A percentile compares a stretch with the other conserved stretches of the same genome.
Evolutionary conservation across 2,797 vertebrate species (phyloP).

Genomic region (Pangasius djambal): DNA sequence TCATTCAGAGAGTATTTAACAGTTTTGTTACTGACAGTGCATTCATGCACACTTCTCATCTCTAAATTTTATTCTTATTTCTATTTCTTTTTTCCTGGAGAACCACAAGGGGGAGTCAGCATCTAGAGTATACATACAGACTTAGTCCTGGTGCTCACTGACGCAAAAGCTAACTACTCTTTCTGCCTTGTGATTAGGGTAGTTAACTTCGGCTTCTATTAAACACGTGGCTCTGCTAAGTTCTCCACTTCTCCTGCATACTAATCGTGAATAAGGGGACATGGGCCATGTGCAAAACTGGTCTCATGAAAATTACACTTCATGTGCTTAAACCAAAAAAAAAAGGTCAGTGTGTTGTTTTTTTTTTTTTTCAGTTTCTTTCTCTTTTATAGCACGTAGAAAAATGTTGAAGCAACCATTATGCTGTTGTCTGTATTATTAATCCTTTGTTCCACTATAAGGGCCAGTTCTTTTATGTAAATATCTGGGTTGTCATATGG

Average conservation of each 20-base stretch:
- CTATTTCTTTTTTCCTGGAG: neutral
- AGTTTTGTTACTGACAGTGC: constrained; percentile 32
- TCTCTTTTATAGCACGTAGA: neutral
- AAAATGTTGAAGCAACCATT: constrained; percentile 10
- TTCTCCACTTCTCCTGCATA: neutral
- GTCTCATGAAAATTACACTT: neutral
- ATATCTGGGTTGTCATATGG: constrained; percentile 33
- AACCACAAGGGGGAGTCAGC: constrained; percentile 40
- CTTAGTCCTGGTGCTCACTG: constrained; percentile 16
- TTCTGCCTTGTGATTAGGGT: neutral
- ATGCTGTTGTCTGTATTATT: constrained; percentile 12
- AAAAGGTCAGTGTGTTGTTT: neutral
- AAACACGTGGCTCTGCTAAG: neutral
- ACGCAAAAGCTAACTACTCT: neutral
- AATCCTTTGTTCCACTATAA: neutral
- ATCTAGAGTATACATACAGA: neutral
- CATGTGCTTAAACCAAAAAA: constrained; percentile 23
- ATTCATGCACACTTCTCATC: constrained; percentile 13
- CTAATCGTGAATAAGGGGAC: neutral
- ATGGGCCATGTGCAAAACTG: neutral
- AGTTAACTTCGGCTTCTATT: neutral
- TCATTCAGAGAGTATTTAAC: constrained; percentile 41
- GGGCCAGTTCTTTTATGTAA: constrained; percentile 26
- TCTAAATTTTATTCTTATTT: neutral
- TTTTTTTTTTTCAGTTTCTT: neutral